These are phyloP conservation scores for Mythimna pallens DNA, from an alignment of 2,888 invertebrate genomes.

Conservation along the genomic window DNA sequence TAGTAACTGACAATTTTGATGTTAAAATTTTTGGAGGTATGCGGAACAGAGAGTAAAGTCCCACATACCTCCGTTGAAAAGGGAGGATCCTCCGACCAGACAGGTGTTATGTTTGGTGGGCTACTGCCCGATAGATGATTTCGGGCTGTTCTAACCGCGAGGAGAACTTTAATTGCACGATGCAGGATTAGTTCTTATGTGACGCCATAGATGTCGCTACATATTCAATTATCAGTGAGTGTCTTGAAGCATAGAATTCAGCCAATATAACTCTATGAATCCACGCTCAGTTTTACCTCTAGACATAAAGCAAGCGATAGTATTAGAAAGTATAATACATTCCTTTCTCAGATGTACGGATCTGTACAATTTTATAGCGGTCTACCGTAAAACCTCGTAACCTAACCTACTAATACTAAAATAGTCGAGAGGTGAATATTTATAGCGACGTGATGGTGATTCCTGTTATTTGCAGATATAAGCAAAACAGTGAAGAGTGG, in stretches of 20 bases:
- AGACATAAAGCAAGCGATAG: constrained; percentile 9
- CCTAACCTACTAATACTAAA: constrained; percentile 43
- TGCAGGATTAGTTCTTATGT: too few species aligned
- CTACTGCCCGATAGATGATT: too few species aligned
- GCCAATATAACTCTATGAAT: background rate
- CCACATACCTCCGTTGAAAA: too few species aligned
- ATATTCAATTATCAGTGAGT: background rate
- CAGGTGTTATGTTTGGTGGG: too few species aligned
- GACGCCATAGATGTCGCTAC: too few species aligned
- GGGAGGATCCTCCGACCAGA: too few species aligned
- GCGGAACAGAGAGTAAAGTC: too few species aligned
- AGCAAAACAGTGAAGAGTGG: background rate
- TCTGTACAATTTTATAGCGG: constrained; percentile 51
- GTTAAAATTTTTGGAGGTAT: too few species aligned
- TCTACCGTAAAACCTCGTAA: constrained; percentile 44
- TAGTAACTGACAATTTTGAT: background rate
- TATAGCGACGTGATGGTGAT: constrained; percentile 23
- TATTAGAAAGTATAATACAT: constrained; percentile 49
- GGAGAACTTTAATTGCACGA: too few species aligned
- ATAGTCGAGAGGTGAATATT: constrained; percentile 38
- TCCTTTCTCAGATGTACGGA: constrained; percentile 29
- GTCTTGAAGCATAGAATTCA: background rate
- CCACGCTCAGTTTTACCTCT: background rate
- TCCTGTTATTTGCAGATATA: constrained; percentile 24
- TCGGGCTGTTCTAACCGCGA: too few species aligned